Evolutionary conservation across 2,113 vertebrate genomes (phyloP).

Genomic region (Urocitellus parryii): DNA sequence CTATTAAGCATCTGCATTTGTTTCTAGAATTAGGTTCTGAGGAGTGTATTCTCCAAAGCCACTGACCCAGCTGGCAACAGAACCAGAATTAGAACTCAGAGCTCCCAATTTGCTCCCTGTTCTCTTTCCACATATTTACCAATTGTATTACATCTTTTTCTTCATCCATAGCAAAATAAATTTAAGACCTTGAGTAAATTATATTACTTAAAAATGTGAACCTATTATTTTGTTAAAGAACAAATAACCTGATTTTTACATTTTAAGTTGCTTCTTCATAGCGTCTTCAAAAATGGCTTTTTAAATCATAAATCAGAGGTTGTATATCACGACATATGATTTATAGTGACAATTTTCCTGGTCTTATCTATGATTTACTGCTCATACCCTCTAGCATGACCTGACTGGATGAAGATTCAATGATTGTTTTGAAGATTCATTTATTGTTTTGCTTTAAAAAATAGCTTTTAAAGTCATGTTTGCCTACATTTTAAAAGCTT

Average conservation of each 20-base stretch:
- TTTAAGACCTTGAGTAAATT: neutral
- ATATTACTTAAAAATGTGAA: neutral
- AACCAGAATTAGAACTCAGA: neutral
- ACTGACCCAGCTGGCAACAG: neutral
- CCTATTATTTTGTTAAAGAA: neutral
- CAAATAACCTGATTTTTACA: slow-evolving; percentile 25
- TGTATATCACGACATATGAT: neutral
- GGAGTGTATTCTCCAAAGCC: neutral
- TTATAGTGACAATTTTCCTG: neutral
- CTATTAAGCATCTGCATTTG: neutral
- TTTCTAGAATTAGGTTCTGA: neutral
- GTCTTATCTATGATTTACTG: neutral
- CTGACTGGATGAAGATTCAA: neutral
- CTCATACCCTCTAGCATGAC: neutral
- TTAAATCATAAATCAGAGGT: neutral
- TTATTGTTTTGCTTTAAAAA: neutral
- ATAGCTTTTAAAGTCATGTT: neutral
- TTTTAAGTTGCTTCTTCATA: neutral
- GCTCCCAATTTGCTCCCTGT: neutral
- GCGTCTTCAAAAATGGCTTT: neutral
- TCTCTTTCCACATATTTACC: neutral
- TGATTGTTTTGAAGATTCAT: neutral
- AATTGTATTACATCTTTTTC: neutral
- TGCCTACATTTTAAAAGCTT: neutral
- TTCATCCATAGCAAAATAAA: neutral